Evolutionary conservation across 2,888 invertebrate species (phyloP), one percentile per base, ranked within the genome.

Genomic region (Pycnomerus fuliginosus): DNA sequence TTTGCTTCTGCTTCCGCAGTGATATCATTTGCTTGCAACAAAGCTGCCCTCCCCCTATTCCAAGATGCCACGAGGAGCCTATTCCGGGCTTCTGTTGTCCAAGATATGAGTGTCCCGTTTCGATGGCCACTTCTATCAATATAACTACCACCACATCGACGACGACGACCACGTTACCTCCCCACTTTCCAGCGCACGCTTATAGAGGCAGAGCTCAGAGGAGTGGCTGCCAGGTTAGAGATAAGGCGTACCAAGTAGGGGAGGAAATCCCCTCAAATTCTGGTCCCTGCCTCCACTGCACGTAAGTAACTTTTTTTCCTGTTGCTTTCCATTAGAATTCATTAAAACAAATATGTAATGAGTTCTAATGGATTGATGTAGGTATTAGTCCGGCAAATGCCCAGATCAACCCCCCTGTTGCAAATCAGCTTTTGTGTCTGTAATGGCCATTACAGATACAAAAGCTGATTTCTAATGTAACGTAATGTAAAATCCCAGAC

Each of bases 1-100:
- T 94, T 78, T 95, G 94, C 74, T 94, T 95, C 84, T 95, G 94
- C 77, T 95, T 94, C 79, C 82, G 94, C 71, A 91, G 93, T 69
- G 93, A 94, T 67, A 94, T 95, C 61, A 94, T 95, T 64, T 95
- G 94, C 62, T 76, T 94, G 53, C 93, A 94, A 73, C 94, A 95
- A 73, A 92, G 92, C 63, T 95, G 94, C 74, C 94, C 94, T 36
- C 94, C 94, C 33, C 94, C 94, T 24, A 93, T 94, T 61, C 85
- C 87, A 33, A 88, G 89, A 43, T 95, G 94, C 64, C 89, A 88
- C 70, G 91, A 93, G 69, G 93, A 94, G 72, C 87, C 90, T 11
- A 94, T 95, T 60, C 82, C 84, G 70, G 94, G 94, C 13, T 94
- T 93, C 82, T 95, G 94, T 70, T 95, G 94, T 75, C 94, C 94